A percentile compares a stretch with the other conserved stretches of the same genome.
Conservation (phyloP, 2,113 vertebrate species). For the Brachyistius frenatus region DNA sequence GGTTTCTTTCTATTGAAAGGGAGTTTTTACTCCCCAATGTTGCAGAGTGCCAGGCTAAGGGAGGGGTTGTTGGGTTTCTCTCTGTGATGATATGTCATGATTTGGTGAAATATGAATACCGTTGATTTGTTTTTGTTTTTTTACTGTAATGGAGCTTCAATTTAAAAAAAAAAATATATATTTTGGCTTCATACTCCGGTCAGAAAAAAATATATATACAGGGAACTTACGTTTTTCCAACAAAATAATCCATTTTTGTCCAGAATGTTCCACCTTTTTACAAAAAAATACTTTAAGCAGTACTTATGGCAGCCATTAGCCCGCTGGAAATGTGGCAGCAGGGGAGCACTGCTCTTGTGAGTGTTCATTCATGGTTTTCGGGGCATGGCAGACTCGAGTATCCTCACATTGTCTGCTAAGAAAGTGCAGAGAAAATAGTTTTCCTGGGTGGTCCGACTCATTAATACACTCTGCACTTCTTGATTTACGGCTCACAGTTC, state of each 20-base stretch:
- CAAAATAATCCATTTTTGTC: constrained; percentile 53
- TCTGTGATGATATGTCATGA: too few species aligned
- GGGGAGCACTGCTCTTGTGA: constrained; percentile 77
- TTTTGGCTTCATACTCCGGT: neutral
- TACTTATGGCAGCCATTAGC: constrained; percentile 59
- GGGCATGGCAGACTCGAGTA: constrained; percentile 79
- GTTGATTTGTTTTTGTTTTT: too few species aligned
- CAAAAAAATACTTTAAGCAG: constrained; percentile 47
- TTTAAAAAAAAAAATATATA: neutral
- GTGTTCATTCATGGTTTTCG: constrained; percentile 79
- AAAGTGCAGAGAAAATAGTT: constrained; percentile 78
- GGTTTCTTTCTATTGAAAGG: too few species aligned
- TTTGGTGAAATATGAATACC: too few species aligned
- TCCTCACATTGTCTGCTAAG: constrained; percentile 76
- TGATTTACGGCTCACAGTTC: constrained; percentile 88
- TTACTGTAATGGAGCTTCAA: too few species aligned
- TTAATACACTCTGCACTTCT: constrained; percentile 83
- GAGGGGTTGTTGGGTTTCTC: too few species aligned
- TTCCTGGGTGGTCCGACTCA: constrained; percentile 85
- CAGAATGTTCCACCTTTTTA: constrained; percentile 47
- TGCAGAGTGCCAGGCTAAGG: too few species aligned
- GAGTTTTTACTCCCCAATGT: too few species aligned
- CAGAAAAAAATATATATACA: neutral
- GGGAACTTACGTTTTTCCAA: neutral
- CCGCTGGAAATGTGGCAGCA: constrained; percentile 67